Evolutionary conservation across 2,113 vertebrate genomes (phyloP).

Genomic region (Riparia riparia): DNA sequence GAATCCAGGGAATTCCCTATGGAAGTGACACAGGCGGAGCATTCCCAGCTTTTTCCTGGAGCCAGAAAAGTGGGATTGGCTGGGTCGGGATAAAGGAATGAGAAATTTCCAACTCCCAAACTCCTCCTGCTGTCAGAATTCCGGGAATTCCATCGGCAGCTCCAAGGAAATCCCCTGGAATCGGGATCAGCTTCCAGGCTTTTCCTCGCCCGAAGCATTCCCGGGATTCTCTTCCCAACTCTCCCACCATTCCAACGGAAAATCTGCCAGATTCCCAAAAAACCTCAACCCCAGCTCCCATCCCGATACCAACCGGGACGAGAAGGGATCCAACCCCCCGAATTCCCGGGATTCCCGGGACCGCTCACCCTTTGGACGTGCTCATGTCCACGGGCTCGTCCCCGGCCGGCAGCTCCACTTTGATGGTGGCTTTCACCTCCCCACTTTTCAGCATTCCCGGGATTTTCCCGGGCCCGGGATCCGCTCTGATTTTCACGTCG

Average conservation of each 20-base stretch:
- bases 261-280: not conserved
- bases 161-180: too few relatives aligned
- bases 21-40: not conserved
- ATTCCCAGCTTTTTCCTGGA: not conserved
- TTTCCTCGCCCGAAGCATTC: too few relatives aligned
- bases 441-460: conserved; percentile 67
- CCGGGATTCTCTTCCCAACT: not conserved
- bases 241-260: not conserved
- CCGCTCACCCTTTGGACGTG: conserved; percentile 88
- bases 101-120: too few relatives aligned
- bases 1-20: not conserved
- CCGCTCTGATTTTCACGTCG: too few relatives aligned
- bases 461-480: too few relatives aligned
- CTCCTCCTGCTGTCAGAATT: too few relatives aligned
- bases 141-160: too few relatives aligned
- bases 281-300: too few relatives aligned
- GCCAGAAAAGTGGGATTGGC: too few relatives aligned
- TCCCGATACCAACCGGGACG: not conserved
- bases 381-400: conserved; percentile 97
- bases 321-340: not conserved
- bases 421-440: conserved; percentile 86
- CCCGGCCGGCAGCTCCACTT: conserved; percentile 85
- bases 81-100: too few relatives aligned
- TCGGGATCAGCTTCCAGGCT: not conserved
- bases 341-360: not conserved